Conservation (phyloP, 2,888 invertebrate species). For the Callinectes sapidus region DNA sequence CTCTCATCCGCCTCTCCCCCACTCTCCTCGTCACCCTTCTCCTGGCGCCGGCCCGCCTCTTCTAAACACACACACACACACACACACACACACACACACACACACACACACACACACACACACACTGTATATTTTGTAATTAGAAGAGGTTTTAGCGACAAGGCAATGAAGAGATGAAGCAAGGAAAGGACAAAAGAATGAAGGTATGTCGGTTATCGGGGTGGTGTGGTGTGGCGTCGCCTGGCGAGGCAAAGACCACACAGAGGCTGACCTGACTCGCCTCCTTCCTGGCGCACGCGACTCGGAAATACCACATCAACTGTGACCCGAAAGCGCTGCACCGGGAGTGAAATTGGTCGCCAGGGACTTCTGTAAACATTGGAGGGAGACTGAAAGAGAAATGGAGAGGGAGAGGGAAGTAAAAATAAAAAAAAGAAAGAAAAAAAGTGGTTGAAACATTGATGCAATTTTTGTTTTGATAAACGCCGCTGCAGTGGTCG, state of each 20-base stretch:
- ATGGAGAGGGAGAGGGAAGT: background rate
- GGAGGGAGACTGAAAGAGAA: conserved; percentile 32
- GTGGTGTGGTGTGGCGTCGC: background rate
- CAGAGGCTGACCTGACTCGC: background rate
- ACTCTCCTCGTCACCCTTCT: background rate
- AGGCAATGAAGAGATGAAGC: conserved; percentile 19
- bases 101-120: conserved; percentile 25
- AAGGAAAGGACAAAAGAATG: background rate
- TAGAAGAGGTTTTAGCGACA: background rate
- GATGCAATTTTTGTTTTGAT: conserved; percentile 29
- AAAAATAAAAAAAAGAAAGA: background rate
- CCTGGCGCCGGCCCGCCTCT: background rate
- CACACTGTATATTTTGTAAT: conserved; percentile 27
- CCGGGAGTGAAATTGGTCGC: conserved; percentile 18
- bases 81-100: conserved; percentile 35
- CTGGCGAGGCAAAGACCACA: background rate
- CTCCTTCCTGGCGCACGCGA: background rate
- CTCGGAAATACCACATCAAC: background rate
- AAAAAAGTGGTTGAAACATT: background rate
- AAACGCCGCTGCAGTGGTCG: conserved; percentile 29
- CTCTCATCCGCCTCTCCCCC: background rate
- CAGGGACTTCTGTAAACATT: background rate
- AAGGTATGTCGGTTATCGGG: background rate
- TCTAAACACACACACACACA: conserved; percentile 28
- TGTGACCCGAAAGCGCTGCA: background rate